These are phyloP conservation scores for Syncerus caffer DNA, from an alignment of 2,797 vertebrate genomes.

Conservation along the genomic window DNA sequence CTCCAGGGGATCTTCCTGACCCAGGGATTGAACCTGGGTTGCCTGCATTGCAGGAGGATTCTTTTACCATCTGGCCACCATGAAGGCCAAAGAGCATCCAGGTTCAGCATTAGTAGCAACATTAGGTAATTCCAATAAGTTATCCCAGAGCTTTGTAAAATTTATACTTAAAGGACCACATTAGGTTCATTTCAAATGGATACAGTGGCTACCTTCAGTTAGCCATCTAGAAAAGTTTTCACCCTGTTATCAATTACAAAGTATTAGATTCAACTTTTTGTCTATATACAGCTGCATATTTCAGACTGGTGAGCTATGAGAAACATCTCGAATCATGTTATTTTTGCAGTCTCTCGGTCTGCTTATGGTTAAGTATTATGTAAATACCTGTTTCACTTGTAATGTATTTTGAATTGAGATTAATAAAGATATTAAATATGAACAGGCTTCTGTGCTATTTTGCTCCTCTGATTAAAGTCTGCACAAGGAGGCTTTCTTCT, in stretches of 20 bases:
- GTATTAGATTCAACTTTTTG: neutral
- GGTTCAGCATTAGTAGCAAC: neutral
- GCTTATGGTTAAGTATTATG: slow-evolving; percentile 5
- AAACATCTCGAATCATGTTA: neutral
- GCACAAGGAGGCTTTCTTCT: neutral
- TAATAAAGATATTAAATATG: slow-evolving; percentile 28
- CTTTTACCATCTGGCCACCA: neutral
- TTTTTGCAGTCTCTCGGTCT: neutral
- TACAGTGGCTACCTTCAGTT: neutral
- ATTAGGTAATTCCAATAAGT: neutral
- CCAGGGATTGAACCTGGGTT: neutral
- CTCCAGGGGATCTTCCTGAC: neutral
- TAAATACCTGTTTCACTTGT: slow-evolving; percentile 23
- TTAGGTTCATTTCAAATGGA: neutral
- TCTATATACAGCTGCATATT: neutral
- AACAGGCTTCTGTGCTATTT: neutral
- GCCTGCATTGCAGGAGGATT: neutral
- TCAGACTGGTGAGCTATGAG: neutral
- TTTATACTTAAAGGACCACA: neutral
- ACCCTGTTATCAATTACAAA: neutral
- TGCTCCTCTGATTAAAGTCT: slow-evolving; percentile 40
- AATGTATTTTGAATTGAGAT: neutral
- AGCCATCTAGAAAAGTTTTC: neutral
- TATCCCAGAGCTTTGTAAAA: neutral
- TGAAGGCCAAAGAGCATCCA: neutral